Base-by-base conservation (phyloP, 2,113 vertebrate genomes). In the Phoxinus phoxinus region DNA sequence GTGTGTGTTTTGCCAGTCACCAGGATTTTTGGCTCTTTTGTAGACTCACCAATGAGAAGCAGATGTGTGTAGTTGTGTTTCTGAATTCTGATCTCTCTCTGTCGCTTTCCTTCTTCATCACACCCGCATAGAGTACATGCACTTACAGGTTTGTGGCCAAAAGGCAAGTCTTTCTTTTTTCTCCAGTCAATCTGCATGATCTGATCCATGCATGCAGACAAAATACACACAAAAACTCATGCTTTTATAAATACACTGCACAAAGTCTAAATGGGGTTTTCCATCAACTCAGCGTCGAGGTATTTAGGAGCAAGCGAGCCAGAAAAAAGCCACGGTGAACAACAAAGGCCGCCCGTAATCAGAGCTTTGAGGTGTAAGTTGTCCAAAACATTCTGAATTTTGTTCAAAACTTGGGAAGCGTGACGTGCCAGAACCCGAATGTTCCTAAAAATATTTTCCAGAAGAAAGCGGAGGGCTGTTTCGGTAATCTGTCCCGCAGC, bases 11-110 rank as follows among this genome's bases (percentile, higher is more conserved):
- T 84, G 77, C 35, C 76, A 84, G 27, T 69, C 79, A 71, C 58
- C 67, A 88, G 4, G 69, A 84, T 76, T 53, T 30, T 67, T 80
- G 79, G 79, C 72, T 59, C 46, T 44, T 7, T 74, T 74, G 25
- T 77, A 11, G 41, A 67, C 69, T 32, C 27, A 32, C 12, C 85
- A 71, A 86, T 77, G 76, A 77, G 51, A 86, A 84, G 27, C 87
- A 88, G 85, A 88, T 88, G 87, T 84, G 59, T 88, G 59, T 30
- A 86, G 69, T 75, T 71, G 23, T 41, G 82, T 81, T 84, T 19
- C 82, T 86, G 82, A 84, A 81, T 53, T 58, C 48, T 69, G n/a
- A 75, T 88, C 37, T 35, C 25, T 80, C 37, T 13, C 58, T 61
- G 67, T 77, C 80, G 11, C 46, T 56, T 81, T 84, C 10, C 30